Evolutionary conservation across 2,113 vertebrate genomes (phyloP).

Genomic region (Zootoca vivipara): DNA sequence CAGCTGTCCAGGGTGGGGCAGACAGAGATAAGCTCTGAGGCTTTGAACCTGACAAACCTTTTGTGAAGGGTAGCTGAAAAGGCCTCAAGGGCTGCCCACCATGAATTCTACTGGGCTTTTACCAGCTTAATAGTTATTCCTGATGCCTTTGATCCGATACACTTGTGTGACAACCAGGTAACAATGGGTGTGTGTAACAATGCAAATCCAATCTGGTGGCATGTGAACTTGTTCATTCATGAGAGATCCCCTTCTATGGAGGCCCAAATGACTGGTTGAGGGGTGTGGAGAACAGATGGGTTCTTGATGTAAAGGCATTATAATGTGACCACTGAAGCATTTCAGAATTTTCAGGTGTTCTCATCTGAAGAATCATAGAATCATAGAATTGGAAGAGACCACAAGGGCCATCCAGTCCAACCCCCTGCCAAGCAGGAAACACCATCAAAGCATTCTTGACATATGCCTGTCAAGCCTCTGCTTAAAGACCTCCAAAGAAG

Average conservation of each 20-base stretch:
- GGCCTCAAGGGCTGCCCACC: background rate
- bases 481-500: no score
- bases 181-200: background rate
- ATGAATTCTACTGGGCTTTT: background rate
- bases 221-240: accelerated
- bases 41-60: background rate
- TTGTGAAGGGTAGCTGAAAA: background rate
- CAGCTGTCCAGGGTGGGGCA: constrained; percentile 11
- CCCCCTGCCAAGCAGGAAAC: no score
- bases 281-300: no score
- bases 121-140: accelerated
- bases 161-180: background rate
- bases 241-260: background rate
- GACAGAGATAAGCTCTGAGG: background rate
- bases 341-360: background rate
- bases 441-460: no score
- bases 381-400: no score
- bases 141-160: background rate
- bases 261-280: background rate
- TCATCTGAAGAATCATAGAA: no score
- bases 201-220: accelerated
- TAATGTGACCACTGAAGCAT: no score
- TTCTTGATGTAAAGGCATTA: no score
- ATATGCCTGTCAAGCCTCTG: no score
- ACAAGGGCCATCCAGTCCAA: no score